Conservation (phyloP, 2,797 vertebrate species). For the Sandelia bainsii region DNA sequence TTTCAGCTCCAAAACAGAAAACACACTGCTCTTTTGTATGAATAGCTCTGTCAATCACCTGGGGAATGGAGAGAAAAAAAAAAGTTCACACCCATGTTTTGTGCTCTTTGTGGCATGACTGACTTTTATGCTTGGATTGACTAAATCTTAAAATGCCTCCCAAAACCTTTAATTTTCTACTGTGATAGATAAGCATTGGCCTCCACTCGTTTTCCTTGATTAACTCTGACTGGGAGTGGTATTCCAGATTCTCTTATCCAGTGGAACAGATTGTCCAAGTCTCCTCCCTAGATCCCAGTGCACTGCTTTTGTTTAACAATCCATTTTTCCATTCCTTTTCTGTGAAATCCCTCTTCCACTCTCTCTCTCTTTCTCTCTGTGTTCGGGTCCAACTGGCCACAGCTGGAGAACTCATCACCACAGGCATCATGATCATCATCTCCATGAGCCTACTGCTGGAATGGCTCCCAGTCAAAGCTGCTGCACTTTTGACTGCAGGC, state of each 20-base stretch:
- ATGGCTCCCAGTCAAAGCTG: constrained; percentile 39
- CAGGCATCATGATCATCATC: constrained; percentile 48
- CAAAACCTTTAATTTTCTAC: constrained; percentile 20
- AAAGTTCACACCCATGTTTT: constrained; percentile 51
- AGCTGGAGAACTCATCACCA: constrained; percentile 82
- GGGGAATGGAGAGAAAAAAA: constrained; percentile 23
- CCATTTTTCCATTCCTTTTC: constrained; percentile 66
- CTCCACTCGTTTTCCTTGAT: constrained; percentile 39
- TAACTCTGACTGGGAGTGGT: constrained; percentile 35
- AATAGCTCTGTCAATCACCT: constrained; percentile 36
- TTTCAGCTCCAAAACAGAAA: constrained; percentile 19
- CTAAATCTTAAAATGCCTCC: constrained; percentile 25
- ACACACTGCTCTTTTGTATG: not conserved
- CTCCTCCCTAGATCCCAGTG: constrained; percentile 64
- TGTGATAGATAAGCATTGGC: constrained; percentile 51
- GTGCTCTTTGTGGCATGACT: constrained; percentile 32
- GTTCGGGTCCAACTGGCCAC: constrained; percentile 61
- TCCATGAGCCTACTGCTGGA: constrained; percentile 48
- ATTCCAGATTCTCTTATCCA: constrained; percentile 61
- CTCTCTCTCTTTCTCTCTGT: constrained; percentile 28
- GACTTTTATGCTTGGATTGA: constrained; percentile 34
- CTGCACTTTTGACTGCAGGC: constrained; percentile 51
- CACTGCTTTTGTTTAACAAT: constrained; percentile 52
- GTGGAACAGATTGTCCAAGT: constrained; percentile 59
- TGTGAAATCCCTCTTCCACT: constrained; percentile 57